phyloP scores from a whole-genome alignment of 2,888 invertebrate species.

The Kuschelorhynchus macadamiae region DNA sequence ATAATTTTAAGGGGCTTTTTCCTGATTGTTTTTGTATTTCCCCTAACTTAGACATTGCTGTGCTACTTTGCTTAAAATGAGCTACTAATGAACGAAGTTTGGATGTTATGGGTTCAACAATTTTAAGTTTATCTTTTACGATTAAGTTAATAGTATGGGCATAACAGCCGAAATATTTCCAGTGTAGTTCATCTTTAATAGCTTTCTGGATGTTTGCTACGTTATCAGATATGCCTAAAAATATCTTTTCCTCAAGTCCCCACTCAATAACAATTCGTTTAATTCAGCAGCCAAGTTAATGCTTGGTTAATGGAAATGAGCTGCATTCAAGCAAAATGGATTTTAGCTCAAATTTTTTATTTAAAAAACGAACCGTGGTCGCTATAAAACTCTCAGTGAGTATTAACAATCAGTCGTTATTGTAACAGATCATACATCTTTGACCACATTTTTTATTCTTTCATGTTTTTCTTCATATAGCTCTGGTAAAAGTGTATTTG shows the following conservation, averaged over 20 bases:
- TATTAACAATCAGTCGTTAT: slow-evolving; percentile 19
- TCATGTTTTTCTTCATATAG: slow-evolving; percentile 10
- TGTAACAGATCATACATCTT: neutral
- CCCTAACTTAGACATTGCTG: slow-evolving; percentile 58
- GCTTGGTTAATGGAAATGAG: slow-evolving; percentile 47
- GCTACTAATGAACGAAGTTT: slow-evolving; percentile 10
- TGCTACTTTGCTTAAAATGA: slow-evolving; percentile 29
- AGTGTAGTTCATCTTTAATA: slow-evolving; percentile 2
- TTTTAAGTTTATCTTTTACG: slow-evolving; percentile 2
- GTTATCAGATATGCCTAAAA: slow-evolving; percentile 13
- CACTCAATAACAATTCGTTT: slow-evolving; percentile 28
- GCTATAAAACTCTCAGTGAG: slow-evolving; percentile 21
- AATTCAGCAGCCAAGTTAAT: slow-evolving; percentile 54
- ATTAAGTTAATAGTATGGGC: slow-evolving; percentile 25
- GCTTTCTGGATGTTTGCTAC: slow-evolving; percentile 23
- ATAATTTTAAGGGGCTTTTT: slow-evolving; percentile 34
- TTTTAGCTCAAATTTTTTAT: slow-evolving; percentile 7
- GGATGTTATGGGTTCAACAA: neutral
- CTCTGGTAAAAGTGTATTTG: slow-evolving; percentile 8
- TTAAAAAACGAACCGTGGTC: slow-evolving; percentile 16
- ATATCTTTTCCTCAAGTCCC: slow-evolving; percentile 12
- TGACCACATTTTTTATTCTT: neutral
- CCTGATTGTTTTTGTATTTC: slow-evolving; percentile 42
- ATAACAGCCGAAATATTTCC: slow-evolving; percentile 20
- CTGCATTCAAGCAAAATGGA: slow-evolving; percentile 35